A percentile compares a stretch with the other conserved stretches of the same genome.
Evolutionary conservation across 1,140 invertebrate genomes (phyloP).

Genomic region (Lineus longissimus): DNA sequence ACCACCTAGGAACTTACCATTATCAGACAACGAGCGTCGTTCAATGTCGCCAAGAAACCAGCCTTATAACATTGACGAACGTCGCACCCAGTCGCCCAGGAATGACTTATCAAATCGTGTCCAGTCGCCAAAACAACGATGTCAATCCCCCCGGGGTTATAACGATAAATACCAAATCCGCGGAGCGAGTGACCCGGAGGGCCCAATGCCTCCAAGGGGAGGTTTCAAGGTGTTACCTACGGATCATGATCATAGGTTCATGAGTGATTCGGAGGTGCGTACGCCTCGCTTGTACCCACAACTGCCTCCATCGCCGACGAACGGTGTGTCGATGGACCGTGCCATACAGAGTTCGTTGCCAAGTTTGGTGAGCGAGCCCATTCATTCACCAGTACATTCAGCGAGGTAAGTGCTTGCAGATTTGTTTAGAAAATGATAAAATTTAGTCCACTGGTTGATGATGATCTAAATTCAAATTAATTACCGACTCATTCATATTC

Average conservation of each 20-base stretch:
- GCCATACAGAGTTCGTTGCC: constrained; percentile 57
- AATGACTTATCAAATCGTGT: constrained; percentile 12
- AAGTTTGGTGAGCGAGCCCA: constrained; percentile 48
- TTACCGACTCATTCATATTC: too few relatives aligned
- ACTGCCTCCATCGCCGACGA: constrained; percentile 20
- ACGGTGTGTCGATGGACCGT: constrained; percentile 48
- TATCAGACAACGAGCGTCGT: constrained; percentile 40
- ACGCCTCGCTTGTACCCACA: constrained; percentile 11
- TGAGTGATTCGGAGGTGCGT: constrained; percentile 34
- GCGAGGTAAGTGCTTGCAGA: constrained; percentile 27
- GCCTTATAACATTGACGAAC: constrained; percentile 28
- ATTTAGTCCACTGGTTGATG: too few relatives aligned
- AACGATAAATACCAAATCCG: constrained; percentile 3
- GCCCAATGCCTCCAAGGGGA: constrained; percentile 9
- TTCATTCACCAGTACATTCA: constrained; percentile 26
- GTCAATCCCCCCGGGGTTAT: background rate
- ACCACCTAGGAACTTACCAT: constrained; percentile 15
- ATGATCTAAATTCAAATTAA: too few relatives aligned
- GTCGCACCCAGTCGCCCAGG: constrained; percentile 25
- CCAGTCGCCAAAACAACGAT: constrained; percentile 1
- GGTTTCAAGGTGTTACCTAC: constrained; percentile 7
- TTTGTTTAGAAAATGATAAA: constrained; percentile 7
- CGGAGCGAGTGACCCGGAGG: constrained; percentile 9
- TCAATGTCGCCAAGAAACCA: constrained; percentile 32
- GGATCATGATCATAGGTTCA: constrained; percentile 18